Evolutionary conservation across 2,888 invertebrate genomes (phyloP), one percentile per base, ranked within the genome.

Genomic region (Neoaliturus tenellus): DNA sequence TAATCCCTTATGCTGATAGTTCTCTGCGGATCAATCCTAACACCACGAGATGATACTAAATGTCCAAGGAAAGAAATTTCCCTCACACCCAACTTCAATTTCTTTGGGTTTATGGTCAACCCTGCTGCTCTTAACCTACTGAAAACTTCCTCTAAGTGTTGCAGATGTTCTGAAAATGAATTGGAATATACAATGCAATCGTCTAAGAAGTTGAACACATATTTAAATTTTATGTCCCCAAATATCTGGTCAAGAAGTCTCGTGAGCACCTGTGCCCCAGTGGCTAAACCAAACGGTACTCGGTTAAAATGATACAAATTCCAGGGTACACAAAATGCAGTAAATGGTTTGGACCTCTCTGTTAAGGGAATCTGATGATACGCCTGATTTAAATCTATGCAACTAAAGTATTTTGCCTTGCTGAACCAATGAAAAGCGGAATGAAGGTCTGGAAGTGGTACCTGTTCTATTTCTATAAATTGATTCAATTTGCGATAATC

Each of bases 51-150:
- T 1, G 83, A 80, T 28, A 86, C 28, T 10, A 81, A 48, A 75
- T 84, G 82, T 12, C 85, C 84, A 6, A 85, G 62, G 58, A 85
- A 84, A 67, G 73, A 44, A n/a, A 85, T 81, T 69, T 82, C 39
- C 10, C 6, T n/a, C 4, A 14, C 20, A 20, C 39, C 71, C 4
- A 17, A 20, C 2, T 3, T 39, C 44, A 85, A 51, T 78, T 87
- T 85, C n/a, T 87, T 85, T 0, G 87, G 87, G 1, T 88, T 88
- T 0, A 88, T 86, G 6, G 83, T 82, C 83, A 87, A 17, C 85
- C 86, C 5, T 81, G 87, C 80, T 75, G 86, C 10, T 31, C 41
- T 0, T 80, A 85, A 14, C 85, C 86, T 58, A 20, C 17, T 8
- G 2, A 87, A 82, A 4, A 87, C 78, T 20, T 83, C 20, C 4